Base-by-base conservation (phyloP, 1,140 invertebrate genomes). In the Drosophila mayri region DNA sequence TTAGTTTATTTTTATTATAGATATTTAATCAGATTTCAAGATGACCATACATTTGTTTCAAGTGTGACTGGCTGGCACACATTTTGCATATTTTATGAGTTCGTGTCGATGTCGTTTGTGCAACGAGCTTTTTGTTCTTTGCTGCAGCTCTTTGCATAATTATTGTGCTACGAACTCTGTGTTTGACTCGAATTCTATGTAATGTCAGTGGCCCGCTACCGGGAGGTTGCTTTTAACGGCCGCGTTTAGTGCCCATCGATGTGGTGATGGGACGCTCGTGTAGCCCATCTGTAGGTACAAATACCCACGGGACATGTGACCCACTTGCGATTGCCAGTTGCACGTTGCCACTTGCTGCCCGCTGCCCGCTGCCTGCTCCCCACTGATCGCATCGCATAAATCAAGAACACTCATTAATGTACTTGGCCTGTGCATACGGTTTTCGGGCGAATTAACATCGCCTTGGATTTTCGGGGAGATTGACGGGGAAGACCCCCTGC, bases 51-150 rank as follows among this genome's bases (percentile, higher is more conserved):
- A 14, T 35, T 54, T 37, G 0, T 22, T 37, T 37, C 14, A 37
- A 54, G 50, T 54, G 50, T 57, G 32, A 18, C 65, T 76, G 68
- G 16, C 71, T 88, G 84, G 84, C 84, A 88, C 84, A 87, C 84
- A 87, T 87, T 87, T 87, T 80, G 84, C 85, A 87, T 87, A 87
- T 88, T 87, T 87, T 87, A 87, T 87, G 84, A 87, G 84, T 68
- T 87, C 84, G 84, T 87, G 84, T 87, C 77, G 84, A 76, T 88
- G 83, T 76, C 71, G 79, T 82, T 88, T 87, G 84, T 83, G 84
- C 84, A 87, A 87, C 72, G 84, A 59, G 72, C 50, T 76, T 78
- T 61, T 73, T 65, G 41, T 70, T 81, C 62, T 77, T n/a, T 12
- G 40, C 38, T 49, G 49, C 63, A 77, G 77, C 68, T 71, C 75